Percentiles rank a stretch among this genome's conserved stretches.
Conservation (phyloP, 64 coral and sea anemone genomes). For the Montipora capricornis region DNA sequence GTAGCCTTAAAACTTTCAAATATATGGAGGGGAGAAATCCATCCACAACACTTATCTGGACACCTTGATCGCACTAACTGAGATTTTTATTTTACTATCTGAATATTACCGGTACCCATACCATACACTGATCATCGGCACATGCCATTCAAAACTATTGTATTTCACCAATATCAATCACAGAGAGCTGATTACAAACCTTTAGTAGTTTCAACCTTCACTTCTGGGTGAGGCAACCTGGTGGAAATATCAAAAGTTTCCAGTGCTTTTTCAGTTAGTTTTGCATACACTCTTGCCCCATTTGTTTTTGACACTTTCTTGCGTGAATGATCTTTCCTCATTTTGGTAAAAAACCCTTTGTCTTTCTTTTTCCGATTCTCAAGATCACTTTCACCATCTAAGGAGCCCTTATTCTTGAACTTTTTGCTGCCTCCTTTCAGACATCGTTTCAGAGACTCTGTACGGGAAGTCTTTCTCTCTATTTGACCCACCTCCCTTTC, state of each 20-base stretch:
- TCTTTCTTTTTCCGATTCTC: conserved; percentile 8
- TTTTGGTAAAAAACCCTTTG: conserved; percentile 26
- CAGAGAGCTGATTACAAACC: conserved; percentile 45
- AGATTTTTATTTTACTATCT: too few relatives aligned
- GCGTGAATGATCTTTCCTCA: neutral
- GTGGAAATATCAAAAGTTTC: conserved; percentile 25
- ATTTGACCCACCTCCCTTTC: conserved; percentile 7
- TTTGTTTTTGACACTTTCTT: conserved; percentile 38
- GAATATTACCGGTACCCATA: too few relatives aligned
- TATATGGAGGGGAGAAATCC: too few relatives aligned
- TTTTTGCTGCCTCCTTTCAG: neutral
- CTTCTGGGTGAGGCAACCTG: conserved; percentile 29
- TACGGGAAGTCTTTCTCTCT: conserved; percentile 15
- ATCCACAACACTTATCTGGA: too few relatives aligned
- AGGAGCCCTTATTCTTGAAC: neutral
- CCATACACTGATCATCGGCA: too few relatives aligned
- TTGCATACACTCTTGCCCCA: conserved; percentile 12
- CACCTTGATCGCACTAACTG: too few relatives aligned
- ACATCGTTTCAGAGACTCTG: conserved; percentile 11
- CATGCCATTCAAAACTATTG: too few relatives aligned
- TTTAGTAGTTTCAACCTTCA: conserved; percentile 86
- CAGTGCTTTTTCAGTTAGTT: conserved; percentile 36
- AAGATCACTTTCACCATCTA: neutral
- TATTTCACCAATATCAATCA: neutral
- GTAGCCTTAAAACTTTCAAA: too few relatives aligned